Conservation (phyloP, 1,140 invertebrate species). For the Dendrolimus punctatus region DNA sequence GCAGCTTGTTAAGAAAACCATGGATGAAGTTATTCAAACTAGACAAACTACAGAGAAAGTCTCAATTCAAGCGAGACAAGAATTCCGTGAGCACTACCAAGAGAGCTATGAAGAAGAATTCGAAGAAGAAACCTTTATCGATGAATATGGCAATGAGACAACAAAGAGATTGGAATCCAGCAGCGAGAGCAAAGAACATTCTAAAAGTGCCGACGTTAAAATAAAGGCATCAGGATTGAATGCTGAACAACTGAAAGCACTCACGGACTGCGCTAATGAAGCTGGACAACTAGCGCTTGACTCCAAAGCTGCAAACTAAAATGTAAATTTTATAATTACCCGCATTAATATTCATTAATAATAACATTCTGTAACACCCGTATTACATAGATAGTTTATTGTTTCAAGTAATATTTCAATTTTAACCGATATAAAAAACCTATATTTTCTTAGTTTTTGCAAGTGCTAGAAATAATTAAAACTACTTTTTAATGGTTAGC, state of each 20-base stretch:
- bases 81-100: slow-evolving; percentile 61
- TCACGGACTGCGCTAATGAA: slow-evolving; percentile 68
- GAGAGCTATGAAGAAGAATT: slow-evolving; percentile 68
- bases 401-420: no score
- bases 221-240: slow-evolving; percentile 67
- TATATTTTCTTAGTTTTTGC: no score
- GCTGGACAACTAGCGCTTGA: slow-evolving; percentile 63
- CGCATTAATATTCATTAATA: slow-evolving; percentile 1
- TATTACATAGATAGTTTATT: no score
- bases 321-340: slow-evolving; percentile 30
- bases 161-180: slow-evolving; percentile 63
- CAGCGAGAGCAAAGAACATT: slow-evolving; percentile 64
- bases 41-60: slow-evolving; percentile 56
- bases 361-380: no score
- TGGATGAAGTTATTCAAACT: slow-evolving; percentile 61
- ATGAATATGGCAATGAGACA: slow-evolving; percentile 59
- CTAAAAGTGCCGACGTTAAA: slow-evolving; percentile 64
- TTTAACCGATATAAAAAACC: no score
- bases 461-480: no score
- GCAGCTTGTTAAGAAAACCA: slow-evolving; percentile 63
- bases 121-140: slow-evolving; percentile 65
- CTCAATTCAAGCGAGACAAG: slow-evolving; percentile 63
- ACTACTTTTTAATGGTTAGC: no score
- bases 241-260: slow-evolving; percentile 59
- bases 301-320: slow-evolving; percentile 58